Conservation (phyloP, 2,113 vertebrate genomes). For the Regulus satrapa region DNA sequence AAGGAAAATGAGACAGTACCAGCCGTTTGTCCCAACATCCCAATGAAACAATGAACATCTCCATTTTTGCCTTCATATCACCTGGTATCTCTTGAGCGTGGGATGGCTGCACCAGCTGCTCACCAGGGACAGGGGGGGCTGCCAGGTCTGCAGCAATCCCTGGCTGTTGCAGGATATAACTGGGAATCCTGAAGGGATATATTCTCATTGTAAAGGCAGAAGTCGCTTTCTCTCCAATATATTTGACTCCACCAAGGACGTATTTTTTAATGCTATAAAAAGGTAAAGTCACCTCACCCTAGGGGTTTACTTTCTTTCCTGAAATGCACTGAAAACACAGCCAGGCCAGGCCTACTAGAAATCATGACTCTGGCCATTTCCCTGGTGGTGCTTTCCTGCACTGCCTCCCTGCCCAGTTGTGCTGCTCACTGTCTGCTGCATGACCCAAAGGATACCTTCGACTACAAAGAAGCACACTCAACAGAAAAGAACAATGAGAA, state of each 20-base stretch:
- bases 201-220: neutral
- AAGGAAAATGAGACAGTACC: neutral
- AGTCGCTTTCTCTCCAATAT: neutral
- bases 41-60: neutral
- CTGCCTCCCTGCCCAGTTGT: neutral
- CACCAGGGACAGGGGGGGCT: neutral
- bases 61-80: neutral
- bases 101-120: neutral
- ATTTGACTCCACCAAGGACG: neutral
- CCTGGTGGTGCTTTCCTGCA: neutral
- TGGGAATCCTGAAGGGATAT: neutral
- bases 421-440: neutral
- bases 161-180: neutral
- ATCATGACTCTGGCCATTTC: neutral
- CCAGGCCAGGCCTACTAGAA: neutral
- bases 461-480: neutral
- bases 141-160: neutral
- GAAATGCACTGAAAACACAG: neutral
- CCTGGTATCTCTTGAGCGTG: neutral
- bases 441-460: neutral
- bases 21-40: neutral
- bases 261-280: neutral
- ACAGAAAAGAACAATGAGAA: neutral
- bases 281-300: neutral
- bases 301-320: neutral